Base-by-base conservation (phyloP, 1,140 invertebrate genomes). In the Trichonephila clavata region DNA sequence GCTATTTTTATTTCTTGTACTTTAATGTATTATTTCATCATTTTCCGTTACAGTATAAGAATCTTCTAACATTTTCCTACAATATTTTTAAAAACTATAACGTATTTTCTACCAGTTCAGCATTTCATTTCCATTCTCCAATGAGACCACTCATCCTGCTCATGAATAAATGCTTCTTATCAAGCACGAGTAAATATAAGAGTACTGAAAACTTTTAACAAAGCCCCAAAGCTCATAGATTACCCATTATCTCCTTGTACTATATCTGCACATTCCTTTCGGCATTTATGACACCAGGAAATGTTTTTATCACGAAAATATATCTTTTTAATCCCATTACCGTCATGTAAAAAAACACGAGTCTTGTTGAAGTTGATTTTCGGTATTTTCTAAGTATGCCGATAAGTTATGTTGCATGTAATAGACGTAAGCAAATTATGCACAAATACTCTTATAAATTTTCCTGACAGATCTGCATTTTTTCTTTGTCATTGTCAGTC, bases 311-410 rank as follows among this genome's bases (percentile, higher is more conserved):
- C 68, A 32, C 24, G 4, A 71, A 71, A 50, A 71, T 71, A 71
- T 71, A 71, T 71, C 68, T 16, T 18, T 16, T 32, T 71, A 71
- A 71, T 71, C 24, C 68, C 68, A 71, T 71, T 71, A 71, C 68
- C 32, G 14, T 5, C 27, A 71, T 16, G n/a, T 14, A 0, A 71
- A 32, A 16, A 32, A 71, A 24, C n/a, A 71, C 8, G 14, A 32
- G 5, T 71, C 16, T 32, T 71, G 24, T 14, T 27, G 68, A 14
- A 24, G 68, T 14, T 71, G 27, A 32, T 71, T 71, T 71, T 71
- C 27, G 2, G 68, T 13, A 0, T 71, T n/a, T 50, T 50, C 10
- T 50, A 50, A 50, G 10, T 13, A 50, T 50, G 50, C 7, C 50
- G 50, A 50, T 50, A 50, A 50, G 50, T 10, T 50, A 5, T 13